Evolutionary conservation across 2,113 vertebrate species (phyloP), one percentile per base, ranked within the genome.

Genomic region (Genyomyrus donnyi): DNA sequence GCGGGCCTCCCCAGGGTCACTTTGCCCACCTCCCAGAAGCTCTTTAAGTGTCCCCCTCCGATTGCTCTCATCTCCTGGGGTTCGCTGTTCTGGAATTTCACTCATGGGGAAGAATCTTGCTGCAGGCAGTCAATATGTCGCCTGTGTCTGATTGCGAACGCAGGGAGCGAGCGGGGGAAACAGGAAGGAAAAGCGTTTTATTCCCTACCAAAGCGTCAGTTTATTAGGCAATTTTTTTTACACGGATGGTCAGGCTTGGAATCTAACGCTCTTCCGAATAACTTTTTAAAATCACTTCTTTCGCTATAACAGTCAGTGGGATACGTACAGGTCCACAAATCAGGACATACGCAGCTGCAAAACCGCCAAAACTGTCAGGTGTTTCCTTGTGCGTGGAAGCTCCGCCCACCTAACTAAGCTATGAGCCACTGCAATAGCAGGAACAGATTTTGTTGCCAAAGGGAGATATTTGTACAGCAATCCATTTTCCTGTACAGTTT

Each of bases 41-140:
- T 45, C 83, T 85, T 46, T 11, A 24, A 85, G 35, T 48, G 45
- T 24, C 90, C 92, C 70, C 62, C 89, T 90, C 91, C 92, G 92
- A 90, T 93, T 92, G 58, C 91, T 88, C 0, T 0, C 56, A n/a
- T 95, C 94, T 94, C 94, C 77, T 89, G 94, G 94, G 95, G 94
- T 77, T 13, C 53, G 91, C 93, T 95, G 95, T 94, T 95, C 94
- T 94, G 95, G 95, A 95, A 95, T 95, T 94, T 91, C 93, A 89
- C 95, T 96, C 95, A 95, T 93, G 94, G 93, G 94, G 95, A 95
- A 95, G 94, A 95, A 96, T 96, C 95, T 96, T 52, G 94, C 95
- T 94, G 92, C 93, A 93, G 95, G 95, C 95, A 48, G 88, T 94
- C 94, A 95, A 94, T 92, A 95, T 96, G 95, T 95, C 93, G 91